These are phyloP conservation scores for Phenganax subtilis DNA, from an alignment of 92 coral and sea anemone species.

Conservation along the genomic window DNA sequence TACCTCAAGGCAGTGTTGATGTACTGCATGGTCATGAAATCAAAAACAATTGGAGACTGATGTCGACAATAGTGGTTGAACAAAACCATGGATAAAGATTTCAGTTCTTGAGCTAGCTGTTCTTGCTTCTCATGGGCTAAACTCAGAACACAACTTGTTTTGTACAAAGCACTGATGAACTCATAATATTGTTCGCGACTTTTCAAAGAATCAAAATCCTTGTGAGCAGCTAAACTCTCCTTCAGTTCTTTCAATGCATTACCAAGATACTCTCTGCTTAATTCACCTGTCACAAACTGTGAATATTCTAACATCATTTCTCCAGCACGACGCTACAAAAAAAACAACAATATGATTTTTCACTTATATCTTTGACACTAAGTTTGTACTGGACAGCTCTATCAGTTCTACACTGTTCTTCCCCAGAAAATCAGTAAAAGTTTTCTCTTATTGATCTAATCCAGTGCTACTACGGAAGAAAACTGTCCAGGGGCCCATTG, in stretches of 20 bases:
- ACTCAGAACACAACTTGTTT: conserved; percentile 52
- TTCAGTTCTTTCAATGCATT: conserved; percentile 65
- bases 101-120: conserved; percentile 22
- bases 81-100: conserved; percentile 47
- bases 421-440: no score
- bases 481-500: no score
- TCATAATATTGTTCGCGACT: conserved; percentile 84
- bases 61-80: conserved; percentile 76
- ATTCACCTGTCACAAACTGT: conserved; percentile 42
- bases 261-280: conserved; percentile 50
- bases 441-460: no score
- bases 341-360: no score
- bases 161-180: conserved; percentile 69
- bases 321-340: conserved; percentile 73
- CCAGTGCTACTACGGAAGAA: no score
- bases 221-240: conserved; percentile 85
- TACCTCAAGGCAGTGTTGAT: conserved; percentile 13
- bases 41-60: conserved; percentile 1
- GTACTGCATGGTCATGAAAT: not conserved
- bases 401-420: no score
- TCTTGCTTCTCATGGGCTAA: conserved; percentile 34
- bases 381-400: no score
- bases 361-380: no score
- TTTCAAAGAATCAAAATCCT: conserved; percentile 59
- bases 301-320: conserved; percentile 70